Base-by-base conservation (phyloP, 2,113 vertebrate species). In the Cavia aperea region DNA sequence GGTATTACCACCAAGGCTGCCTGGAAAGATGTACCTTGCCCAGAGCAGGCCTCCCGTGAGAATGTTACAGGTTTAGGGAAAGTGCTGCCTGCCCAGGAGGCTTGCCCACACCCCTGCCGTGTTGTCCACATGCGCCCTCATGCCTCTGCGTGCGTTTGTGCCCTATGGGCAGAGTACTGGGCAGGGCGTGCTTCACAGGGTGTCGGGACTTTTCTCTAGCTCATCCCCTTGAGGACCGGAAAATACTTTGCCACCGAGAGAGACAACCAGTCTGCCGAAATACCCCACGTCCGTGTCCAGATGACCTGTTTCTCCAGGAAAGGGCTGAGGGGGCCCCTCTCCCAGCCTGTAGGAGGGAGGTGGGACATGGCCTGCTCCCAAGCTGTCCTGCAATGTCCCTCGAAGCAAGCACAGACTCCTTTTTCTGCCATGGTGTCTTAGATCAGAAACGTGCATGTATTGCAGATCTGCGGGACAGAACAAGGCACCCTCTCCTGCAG, bases 301-400 rank as follows among this genome's bases (percentile, higher is more conserved):
- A 26, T 29, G 73, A 29, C 39, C 19, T 75, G 78, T n/a, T 36
- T 29, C 68, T 93, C 26, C 43, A 54, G 19, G 63, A 54, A 26
- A 54, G 90, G 51, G 39, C 73, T 56, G 56, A 81, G 51, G 56
- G 24, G 51, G 51, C 81, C 81, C 49, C 49, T 36, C 12, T 60
- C 43, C 33, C 49, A 46, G 31, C 0, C 43, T 39, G 36, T 39
- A 13, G 18, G 51, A 60, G 31, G 24, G 24, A 56, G 49, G 23
- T 7, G 7, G n/a, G 65, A 12, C n/a, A 39, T 36, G 14, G 36
- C 19, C 89, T 51, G n/a, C 51, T 43, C 43, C 18, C 0, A 2
- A 70, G 26, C 29, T 0, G 1, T 24, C 2, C 16, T 2, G 0
- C 5, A 15, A 5, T 19, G 10, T 5, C 23, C 46, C 7, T 90